These are phyloP conservation scores for Platorchestia sp. DNA, from an alignment of 1,140 invertebrate species.

Conservation along the genomic window DNA sequence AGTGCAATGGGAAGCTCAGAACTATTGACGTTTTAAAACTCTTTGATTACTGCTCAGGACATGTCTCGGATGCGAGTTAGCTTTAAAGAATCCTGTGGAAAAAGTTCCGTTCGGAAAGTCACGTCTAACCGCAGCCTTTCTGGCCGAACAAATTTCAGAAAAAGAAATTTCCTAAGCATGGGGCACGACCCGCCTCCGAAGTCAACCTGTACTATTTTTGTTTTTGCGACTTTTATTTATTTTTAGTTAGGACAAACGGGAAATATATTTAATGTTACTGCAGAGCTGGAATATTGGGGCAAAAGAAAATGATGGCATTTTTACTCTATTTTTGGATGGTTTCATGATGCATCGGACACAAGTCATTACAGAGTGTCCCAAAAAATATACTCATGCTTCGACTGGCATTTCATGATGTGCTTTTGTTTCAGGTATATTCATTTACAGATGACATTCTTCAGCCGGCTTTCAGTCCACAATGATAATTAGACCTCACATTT, in stretches of 20 bases:
- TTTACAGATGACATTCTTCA: no score
- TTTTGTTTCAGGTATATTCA: no score
- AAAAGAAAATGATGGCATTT: background rate
- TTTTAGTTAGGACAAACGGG: background rate
- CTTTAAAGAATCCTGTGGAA: background rate
- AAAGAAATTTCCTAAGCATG: conserved; percentile 33
- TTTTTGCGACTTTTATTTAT: background rate
- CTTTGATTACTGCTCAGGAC: background rate
- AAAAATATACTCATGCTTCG: background rate
- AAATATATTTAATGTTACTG: background rate
- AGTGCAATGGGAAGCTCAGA: background rate
- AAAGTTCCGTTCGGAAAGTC: background rate
- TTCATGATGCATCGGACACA: background rate
- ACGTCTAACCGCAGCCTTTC: conserved; percentile 33
- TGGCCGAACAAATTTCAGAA: conserved; percentile 32
- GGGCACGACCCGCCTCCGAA: background rate
- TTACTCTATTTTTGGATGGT: background rate
- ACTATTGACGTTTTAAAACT: background rate
- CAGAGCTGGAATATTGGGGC: background rate
- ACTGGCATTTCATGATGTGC: no score
- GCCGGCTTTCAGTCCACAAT: no score
- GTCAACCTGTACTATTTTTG: background rate
- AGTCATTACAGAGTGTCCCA: background rate
- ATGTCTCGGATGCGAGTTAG: background rate
- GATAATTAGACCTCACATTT: no score